These are phyloP conservation scores for Drosophila simulans DNA, from an alignment of 1,140 invertebrate species.

Conservation along the genomic window DNA sequence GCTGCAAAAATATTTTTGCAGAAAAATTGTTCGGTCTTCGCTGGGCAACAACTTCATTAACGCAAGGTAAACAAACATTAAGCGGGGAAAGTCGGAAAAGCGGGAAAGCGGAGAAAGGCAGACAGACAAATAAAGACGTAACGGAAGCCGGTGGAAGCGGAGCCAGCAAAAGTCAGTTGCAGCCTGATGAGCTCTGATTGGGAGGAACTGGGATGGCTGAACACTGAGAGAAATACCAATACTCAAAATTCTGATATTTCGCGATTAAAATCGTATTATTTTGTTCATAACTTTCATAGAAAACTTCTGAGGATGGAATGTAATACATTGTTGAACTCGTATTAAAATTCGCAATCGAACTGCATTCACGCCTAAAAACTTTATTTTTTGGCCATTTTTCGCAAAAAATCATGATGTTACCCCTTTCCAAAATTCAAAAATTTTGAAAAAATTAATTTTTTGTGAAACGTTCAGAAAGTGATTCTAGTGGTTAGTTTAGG, in stretches of 20 bases:
- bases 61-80: constrained; percentile 83
- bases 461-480: too few species aligned
- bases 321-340: too few species aligned
- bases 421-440: too few species aligned
- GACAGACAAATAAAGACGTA: constrained; percentile 80
- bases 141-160: constrained; percentile 64
- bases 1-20: constrained; percentile 75
- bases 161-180: constrained; percentile 64
- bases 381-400: too few species aligned
- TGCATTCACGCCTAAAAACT: too few species aligned
- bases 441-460: too few species aligned
- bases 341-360: too few species aligned
- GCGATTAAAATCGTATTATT: too few species aligned
- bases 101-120: constrained; percentile 18
- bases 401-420: too few species aligned
- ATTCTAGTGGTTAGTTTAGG: background rate
- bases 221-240: constrained; percentile 1
- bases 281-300: too few species aligned
- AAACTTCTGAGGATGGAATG: too few species aligned
- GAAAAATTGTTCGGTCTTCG: constrained; percentile 53
- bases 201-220: constrained; percentile 11
- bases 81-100: constrained; percentile 30
- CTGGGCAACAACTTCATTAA: constrained; percentile 81
- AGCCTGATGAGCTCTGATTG: constrained; percentile 65
- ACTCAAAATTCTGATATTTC: too few species aligned